phyloP scores from a whole-genome alignment of 2,797 vertebrate species.

The Melanogrammus aeglefinus region DNA sequence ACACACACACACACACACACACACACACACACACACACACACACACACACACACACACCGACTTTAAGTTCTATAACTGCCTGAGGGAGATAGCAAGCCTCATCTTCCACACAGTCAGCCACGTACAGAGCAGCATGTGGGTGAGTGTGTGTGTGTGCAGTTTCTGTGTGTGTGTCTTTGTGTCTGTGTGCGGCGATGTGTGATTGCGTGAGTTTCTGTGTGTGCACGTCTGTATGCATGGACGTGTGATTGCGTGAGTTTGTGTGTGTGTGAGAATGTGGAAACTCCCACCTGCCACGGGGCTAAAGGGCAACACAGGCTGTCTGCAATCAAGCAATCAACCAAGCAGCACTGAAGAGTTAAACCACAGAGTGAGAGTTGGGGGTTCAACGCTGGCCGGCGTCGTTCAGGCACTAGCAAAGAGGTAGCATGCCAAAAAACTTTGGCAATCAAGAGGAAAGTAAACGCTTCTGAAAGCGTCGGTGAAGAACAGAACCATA shows the following conservation, averaged over 20 bases:
- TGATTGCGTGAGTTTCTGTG: too few relatives aligned
- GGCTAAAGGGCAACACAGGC: not conserved
- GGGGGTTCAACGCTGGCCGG: not conserved
- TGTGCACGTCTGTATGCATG: too few relatives aligned
- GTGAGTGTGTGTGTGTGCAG: not conserved
- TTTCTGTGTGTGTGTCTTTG: too few relatives aligned
- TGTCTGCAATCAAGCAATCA: constrained; percentile 5
- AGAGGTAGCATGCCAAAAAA: not conserved
- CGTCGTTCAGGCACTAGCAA: not conserved
- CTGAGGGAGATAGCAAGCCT: not conserved
- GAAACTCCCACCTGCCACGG: not conserved
- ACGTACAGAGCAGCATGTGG: not conserved
- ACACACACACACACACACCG: not conserved
- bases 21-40: not conserved
- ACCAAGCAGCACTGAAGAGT: not conserved
- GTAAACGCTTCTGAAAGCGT: not conserved
- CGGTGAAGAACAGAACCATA: too few relatives aligned
- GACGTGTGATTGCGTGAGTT: too few relatives aligned
- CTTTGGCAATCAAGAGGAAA: not conserved
- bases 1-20: not conserved
- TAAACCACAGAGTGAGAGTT: not conserved
- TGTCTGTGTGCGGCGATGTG: too few relatives aligned
- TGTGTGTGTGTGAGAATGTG: not conserved
- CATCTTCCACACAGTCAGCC: not conserved
- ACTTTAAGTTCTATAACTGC: not conserved